Evolutionary conservation across 2,888 invertebrate species (phyloP).

Genomic region (Andrena bicolor): DNA sequence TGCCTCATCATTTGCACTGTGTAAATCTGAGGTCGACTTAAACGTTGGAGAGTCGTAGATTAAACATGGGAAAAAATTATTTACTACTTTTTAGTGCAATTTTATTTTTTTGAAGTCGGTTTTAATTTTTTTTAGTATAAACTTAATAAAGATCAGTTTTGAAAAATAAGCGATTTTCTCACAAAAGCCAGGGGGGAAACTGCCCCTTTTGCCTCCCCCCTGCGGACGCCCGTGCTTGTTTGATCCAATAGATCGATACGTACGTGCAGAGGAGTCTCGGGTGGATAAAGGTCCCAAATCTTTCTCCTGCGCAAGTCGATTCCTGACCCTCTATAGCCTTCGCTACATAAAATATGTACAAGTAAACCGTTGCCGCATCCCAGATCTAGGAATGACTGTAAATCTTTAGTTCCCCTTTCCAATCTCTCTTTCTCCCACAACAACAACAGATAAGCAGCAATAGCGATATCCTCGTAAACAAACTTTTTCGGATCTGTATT

Average conservation of each 20-base stretch:
- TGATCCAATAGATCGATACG: conserved; percentile 47
- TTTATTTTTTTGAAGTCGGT: no score
- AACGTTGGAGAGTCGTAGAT: no score
- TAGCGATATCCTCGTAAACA: conserved; percentile 98
- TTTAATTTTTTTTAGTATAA: no score
- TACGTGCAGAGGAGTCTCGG: conserved; percentile 89
- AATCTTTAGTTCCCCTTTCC: conserved; percentile 79
- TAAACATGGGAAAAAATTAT: no score
- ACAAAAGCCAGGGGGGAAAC: no score
- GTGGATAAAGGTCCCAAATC: conserved; percentile 94
- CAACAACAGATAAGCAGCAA: conserved; percentile 93
- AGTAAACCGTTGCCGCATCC: conserved; percentile 99
- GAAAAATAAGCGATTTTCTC: no score
- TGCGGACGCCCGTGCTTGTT: background rate
- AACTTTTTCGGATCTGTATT: conserved; percentile 97
- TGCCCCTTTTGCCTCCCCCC: no score
- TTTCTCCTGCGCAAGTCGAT: conserved; percentile 94
- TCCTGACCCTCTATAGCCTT: conserved; percentile 94
- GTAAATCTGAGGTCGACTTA: no score
- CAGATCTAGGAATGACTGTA: conserved; percentile 94
- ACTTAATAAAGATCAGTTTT: no score
- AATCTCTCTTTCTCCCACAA: conserved; percentile 90
- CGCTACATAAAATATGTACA: conserved; percentile 93
- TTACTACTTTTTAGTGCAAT: no score
- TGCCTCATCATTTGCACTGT: no score